phyloP scores from a whole-genome alignment of 2,797 vertebrate genomes.

The Huso huso region DNA sequence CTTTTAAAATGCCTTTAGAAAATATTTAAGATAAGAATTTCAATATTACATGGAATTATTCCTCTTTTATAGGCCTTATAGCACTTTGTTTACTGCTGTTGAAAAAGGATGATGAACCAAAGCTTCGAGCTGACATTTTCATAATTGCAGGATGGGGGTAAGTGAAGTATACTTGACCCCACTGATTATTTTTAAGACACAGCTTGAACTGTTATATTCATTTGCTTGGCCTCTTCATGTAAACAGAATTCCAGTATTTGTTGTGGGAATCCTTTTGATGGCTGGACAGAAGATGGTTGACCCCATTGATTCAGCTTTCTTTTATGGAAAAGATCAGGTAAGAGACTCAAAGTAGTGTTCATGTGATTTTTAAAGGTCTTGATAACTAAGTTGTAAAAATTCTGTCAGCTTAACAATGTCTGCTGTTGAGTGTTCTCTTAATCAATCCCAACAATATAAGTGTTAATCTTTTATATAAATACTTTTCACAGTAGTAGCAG shows the following conservation, averaged over 20 bases:
- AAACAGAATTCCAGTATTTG: conserved; percentile 70
- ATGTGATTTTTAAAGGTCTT: not conserved
- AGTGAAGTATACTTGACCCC: conserved; percentile 43
- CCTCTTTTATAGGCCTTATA: conserved; percentile 67
- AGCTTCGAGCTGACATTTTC: conserved; percentile 61
- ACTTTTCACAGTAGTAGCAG: too few species aligned
- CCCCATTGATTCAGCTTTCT: conserved; percentile 76
- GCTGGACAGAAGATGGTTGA: conserved; percentile 54
- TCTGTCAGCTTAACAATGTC: too few species aligned
- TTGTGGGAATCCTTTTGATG: conserved; percentile 72
- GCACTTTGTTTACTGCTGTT: conserved; percentile 76
- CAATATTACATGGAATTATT: not conserved
- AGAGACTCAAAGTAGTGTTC: not conserved
- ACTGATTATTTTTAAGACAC: not conserved
- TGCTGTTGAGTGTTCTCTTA: too few species aligned
- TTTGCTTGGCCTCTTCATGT: conserved; percentile 21
- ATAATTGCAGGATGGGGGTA: conserved; percentile 87
- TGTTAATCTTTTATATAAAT: too few species aligned
- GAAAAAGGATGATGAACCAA: conserved; percentile 64
- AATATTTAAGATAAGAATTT: not conserved
- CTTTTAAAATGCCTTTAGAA: too few species aligned
- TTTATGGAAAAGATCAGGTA: conserved; percentile 91
- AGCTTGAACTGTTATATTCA: not conserved
- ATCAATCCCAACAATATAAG: too few species aligned
- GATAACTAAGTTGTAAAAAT: too few species aligned